Conservation (phyloP, 2,113 vertebrate species). For the Coturnix japonica region DNA sequence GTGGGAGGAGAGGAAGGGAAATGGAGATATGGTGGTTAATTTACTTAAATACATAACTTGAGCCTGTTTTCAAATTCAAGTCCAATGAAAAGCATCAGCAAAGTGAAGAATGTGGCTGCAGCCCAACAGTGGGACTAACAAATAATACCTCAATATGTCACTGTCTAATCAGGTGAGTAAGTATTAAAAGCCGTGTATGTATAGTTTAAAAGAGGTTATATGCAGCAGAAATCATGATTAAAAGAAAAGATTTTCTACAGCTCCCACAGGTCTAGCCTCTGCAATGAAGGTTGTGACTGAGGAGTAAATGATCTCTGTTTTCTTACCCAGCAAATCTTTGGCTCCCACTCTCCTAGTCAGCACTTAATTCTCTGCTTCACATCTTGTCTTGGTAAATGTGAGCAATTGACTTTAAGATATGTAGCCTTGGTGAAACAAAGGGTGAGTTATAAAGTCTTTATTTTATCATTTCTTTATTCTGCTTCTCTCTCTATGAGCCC, state of each 20-base stretch:
- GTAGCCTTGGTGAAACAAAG: background rate
- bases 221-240: background rate
- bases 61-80: background rate
- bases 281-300: background rate
- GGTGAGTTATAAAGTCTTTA: background rate
- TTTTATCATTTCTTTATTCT: background rate
- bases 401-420: background rate
- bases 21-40: too few relatives aligned
- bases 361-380: background rate
- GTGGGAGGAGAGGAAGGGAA: background rate
- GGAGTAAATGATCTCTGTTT: background rate
- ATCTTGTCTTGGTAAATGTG: background rate
- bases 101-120: background rate
- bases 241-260: background rate
- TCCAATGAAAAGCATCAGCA: background rate
- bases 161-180: background rate
- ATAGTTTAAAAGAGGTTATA: background rate
- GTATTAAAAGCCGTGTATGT: accelerated
- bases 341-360: background rate
- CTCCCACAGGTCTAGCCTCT: background rate
- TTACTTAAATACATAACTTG: background rate
- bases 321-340: background rate
- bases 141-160: background rate
- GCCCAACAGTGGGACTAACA: background rate
- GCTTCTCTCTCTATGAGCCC: background rate